Conservation (phyloP, 2,113 vertebrate genomes). For the Ariopsis seemanni region DNA sequence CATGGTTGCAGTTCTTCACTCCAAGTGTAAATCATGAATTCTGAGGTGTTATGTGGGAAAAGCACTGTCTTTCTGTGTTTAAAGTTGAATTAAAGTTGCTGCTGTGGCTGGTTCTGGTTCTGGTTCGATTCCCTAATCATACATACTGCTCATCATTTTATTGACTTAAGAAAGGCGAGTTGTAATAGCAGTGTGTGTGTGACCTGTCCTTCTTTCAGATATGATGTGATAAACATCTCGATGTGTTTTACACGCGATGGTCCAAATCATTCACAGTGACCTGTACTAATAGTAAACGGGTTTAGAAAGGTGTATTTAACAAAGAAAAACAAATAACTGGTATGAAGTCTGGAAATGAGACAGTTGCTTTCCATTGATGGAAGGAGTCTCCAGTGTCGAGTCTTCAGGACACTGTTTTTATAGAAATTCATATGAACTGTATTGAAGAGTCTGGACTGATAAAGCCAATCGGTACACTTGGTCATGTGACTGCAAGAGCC, state of each 20-base stretch:
- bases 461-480: no score
- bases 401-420: no score
- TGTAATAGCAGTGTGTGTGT: neutral
- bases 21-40: neutral
- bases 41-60: neutral
- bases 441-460: no score
- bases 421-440: no score
- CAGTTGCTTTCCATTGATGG: no score
- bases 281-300: no score
- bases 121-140: neutral
- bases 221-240: neutral
- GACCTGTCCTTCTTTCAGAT: neutral
- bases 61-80: neutral
- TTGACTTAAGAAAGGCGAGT: neutral
- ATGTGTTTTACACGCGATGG: no score
- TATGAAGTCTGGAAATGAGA: no score
- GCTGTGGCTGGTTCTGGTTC: neutral
- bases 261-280: neutral
- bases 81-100: neutral
- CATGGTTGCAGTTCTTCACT: neutral
- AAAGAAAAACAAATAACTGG: neutral
- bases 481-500: no score
- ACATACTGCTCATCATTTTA: neutral
- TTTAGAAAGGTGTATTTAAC: neutral
- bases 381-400: neutral